phyloP scores from a whole-genome alignment of 2,113 vertebrate species.

The Aphyosemion australe region DNA sequence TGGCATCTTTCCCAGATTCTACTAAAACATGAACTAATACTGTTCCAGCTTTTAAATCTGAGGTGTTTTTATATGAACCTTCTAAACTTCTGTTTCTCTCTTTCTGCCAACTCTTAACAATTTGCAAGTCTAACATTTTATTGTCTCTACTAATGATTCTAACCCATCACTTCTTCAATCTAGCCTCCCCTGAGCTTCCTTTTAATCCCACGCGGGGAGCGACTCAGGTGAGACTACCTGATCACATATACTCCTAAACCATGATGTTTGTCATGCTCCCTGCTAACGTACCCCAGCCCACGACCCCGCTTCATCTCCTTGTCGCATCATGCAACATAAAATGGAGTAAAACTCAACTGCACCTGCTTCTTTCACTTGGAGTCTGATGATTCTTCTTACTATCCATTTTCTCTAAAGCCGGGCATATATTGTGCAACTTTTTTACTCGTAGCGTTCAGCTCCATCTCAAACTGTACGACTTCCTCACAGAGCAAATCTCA shows the following conservation, averaged over 20 bases:
- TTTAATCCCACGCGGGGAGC: constrained; percentile 82
- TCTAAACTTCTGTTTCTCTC: constrained; percentile 16
- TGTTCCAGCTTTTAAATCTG: background rate
- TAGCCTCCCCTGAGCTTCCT: constrained; percentile 83
- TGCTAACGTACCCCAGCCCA: too few relatives aligned
- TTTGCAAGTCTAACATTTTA: constrained; percentile 41
- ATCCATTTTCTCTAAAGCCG: too few relatives aligned
- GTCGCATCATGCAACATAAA: too few relatives aligned
- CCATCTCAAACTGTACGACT: too few relatives aligned
- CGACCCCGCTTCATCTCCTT: too few relatives aligned
- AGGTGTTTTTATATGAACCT: constrained; percentile 6
- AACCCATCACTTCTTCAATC: constrained; percentile 55
- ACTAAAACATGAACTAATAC: background rate
- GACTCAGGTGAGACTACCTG: constrained; percentile 81
- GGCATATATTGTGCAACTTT: too few relatives aligned
- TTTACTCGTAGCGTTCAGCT: too few relatives aligned
- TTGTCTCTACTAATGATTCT: constrained; percentile 56
- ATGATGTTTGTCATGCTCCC: background rate
- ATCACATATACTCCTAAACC: constrained; percentile 19
- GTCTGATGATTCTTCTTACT: too few relatives aligned
- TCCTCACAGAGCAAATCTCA: too few relatives aligned
- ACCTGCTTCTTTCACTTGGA: too few relatives aligned
- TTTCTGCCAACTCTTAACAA: constrained; percentile 8
- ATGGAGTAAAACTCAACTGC: too few relatives aligned
- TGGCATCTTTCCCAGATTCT: too few relatives aligned